phyloP scores from a whole-genome alignment of 2,797 vertebrate species.

The Sebastes taczanowskii region DNA sequence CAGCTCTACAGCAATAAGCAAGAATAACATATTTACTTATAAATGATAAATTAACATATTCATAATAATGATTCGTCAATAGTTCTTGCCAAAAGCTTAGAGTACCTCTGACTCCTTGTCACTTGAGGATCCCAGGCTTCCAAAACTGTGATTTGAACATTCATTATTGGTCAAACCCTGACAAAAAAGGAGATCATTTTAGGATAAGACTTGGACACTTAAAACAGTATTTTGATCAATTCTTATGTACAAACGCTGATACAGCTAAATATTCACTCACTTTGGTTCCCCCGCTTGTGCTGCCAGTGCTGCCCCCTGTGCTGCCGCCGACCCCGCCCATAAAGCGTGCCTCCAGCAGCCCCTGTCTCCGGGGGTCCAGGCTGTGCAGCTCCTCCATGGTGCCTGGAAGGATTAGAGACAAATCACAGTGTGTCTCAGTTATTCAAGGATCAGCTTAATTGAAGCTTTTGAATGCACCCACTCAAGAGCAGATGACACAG shows the following conservation, averaged over 20 bases:
- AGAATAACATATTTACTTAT: neutral
- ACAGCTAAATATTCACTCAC: conserved; percentile 76
- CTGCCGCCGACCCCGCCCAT: conserved; percentile 95
- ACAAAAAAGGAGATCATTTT: neutral
- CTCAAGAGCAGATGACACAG: conserved; percentile 25
- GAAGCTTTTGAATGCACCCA: conserved; percentile 16
- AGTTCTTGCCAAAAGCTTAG: neutral
- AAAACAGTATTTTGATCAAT: neutral
- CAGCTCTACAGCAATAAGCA: neutral
- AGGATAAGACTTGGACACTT: neutral
- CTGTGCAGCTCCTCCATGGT: conserved; percentile 99
- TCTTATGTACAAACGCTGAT: neutral
- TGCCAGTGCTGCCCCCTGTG: conserved; percentile 95
- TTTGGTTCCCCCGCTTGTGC: conserved; percentile 96
- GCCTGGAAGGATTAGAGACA: conserved; percentile 79
- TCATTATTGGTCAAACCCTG: conserved; percentile 98
- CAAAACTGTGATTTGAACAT: conserved; percentile 99
- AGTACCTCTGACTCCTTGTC: conserved; percentile 98
- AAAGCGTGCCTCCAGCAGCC: conserved; percentile 96
- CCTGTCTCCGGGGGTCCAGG: conserved; percentile 97
- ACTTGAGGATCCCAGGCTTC: conserved; percentile 96
- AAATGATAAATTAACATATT: neutral
- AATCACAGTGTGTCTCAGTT: conserved; percentile 28
- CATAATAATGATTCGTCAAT: neutral
- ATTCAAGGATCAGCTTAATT: conserved; percentile 19